A percentile compares a stretch with the other conserved stretches of the same genome.
phyloP scores from a whole-genome alignment of 2,888 invertebrate species.

The Drosophila mimica region DNA sequence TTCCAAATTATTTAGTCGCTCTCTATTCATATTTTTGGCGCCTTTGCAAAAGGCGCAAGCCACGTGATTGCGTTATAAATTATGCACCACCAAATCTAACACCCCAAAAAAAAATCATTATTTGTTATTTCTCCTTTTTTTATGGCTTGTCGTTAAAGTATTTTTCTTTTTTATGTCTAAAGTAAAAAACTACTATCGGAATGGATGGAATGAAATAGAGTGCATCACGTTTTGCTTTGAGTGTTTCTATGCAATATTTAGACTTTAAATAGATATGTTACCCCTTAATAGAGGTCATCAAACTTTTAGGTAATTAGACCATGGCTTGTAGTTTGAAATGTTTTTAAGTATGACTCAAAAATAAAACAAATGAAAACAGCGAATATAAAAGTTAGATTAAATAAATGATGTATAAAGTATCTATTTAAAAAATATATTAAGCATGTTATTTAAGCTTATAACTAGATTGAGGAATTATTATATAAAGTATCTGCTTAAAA shows the following conservation, averaged over 20 bases:
- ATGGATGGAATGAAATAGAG: neutral
- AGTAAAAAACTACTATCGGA: neutral
- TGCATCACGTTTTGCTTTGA: neutral
- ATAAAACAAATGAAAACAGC: neutral
- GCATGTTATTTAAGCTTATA: rapidly evolving
- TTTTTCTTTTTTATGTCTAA: conserved; percentile 16
- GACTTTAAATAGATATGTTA: neutral
- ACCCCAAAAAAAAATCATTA: conserved; percentile 9
- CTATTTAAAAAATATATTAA: neutral
- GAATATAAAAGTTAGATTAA: neutral
- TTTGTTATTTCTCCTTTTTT: neutral
- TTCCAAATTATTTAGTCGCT: conserved; percentile 81
- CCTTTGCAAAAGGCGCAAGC: conserved; percentile 60
- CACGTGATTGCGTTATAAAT: conserved; percentile 82
- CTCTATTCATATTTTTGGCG: conserved; percentile 77
- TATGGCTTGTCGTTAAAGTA: conserved; percentile 50
- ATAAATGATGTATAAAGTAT: neutral
- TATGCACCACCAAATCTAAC: conserved; percentile 68
- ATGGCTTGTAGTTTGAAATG: neutral
- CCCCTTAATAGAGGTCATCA: neutral
- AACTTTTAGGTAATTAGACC: neutral
- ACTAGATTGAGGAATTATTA: neutral
- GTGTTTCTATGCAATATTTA: conserved; percentile 8
- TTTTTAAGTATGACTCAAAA: neutral
- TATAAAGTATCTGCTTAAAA: neutral